Evolutionary conservation across 2,797 vertebrate species (phyloP).

Genomic region (Onychomys torridus): DNA sequence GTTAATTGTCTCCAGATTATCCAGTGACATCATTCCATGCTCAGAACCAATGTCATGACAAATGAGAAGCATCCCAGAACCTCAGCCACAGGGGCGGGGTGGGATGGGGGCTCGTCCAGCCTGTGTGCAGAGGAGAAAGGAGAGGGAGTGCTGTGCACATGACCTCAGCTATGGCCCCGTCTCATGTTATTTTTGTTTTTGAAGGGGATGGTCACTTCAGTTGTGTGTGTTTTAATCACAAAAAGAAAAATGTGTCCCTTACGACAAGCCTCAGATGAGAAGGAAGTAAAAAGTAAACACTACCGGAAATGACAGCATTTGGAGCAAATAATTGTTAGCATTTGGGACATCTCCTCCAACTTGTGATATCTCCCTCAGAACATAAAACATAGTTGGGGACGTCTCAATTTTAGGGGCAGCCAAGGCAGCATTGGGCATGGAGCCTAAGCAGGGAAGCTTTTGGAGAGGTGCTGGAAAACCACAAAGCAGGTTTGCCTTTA

Average conservation of each 20-base stretch:
- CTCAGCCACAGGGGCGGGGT: accelerated
- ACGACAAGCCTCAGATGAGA: conserved; percentile 22
- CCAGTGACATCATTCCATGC: neutral
- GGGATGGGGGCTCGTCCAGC: accelerated
- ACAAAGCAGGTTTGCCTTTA: neutral
- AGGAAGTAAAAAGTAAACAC: conserved; percentile 9
- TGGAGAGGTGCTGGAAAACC: neutral
- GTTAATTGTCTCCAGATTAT: conserved; percentile 57
- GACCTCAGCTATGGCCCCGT: neutral
- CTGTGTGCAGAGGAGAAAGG: neutral
- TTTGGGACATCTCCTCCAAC: neutral
- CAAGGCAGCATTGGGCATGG: neutral
- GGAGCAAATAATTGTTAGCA: conserved; percentile 23
- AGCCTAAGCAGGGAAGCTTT: neutral
- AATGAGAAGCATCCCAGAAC: neutral
- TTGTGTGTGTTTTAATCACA: conserved; percentile 50
- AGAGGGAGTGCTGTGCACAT: neutral
- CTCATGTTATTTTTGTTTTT: conserved; percentile 29
- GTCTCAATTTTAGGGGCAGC: neutral
- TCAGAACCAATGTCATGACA: neutral
- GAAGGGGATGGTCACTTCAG: neutral
- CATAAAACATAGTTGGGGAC: neutral
- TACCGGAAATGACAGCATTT: neutral
- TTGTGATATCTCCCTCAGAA: neutral
- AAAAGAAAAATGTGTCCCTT: neutral